A percentile compares a stretch with the other conserved stretches of the same genome.
Evolutionary conservation across 2,797 vertebrate species (phyloP).

Genomic region (Lemur catta): DNA sequence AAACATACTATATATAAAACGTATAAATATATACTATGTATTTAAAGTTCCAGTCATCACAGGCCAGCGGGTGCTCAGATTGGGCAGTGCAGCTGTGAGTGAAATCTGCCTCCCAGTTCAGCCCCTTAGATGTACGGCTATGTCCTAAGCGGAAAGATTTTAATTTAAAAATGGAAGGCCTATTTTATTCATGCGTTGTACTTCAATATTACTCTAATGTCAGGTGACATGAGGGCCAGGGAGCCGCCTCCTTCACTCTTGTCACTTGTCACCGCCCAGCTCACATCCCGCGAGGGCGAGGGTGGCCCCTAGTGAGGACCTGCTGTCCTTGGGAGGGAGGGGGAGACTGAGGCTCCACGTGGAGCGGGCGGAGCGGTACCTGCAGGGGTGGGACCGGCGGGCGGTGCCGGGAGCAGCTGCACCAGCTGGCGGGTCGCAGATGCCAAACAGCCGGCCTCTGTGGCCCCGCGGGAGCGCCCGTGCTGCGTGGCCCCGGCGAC

Average conservation of each 20-base stretch:
- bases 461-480: background rate
- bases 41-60: background rate
- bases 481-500: fast-evolving
- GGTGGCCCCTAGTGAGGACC: background rate
- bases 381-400: background rate
- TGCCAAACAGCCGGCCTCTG: fast-evolving
- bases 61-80: background rate
- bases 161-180: background rate
- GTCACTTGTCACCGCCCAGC: background rate
- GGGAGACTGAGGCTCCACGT: fast-evolving
- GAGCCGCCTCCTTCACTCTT: background rate
- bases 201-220: background rate
- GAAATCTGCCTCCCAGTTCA: background rate
- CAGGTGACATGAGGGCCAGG: background rate
- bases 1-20: background rate
- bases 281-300: background rate
- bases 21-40: background rate
- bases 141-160: background rate
- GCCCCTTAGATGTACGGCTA: background rate
- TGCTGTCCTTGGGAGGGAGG: background rate
- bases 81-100: background rate
- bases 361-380: fast-evolving
- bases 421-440: no score
- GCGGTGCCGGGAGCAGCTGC: fast-evolving
- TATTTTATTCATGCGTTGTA: background rate